Evolutionary conservation across 1,140 invertebrate species (phyloP).

Genomic region (Rhagoletis zephyria): DNA sequence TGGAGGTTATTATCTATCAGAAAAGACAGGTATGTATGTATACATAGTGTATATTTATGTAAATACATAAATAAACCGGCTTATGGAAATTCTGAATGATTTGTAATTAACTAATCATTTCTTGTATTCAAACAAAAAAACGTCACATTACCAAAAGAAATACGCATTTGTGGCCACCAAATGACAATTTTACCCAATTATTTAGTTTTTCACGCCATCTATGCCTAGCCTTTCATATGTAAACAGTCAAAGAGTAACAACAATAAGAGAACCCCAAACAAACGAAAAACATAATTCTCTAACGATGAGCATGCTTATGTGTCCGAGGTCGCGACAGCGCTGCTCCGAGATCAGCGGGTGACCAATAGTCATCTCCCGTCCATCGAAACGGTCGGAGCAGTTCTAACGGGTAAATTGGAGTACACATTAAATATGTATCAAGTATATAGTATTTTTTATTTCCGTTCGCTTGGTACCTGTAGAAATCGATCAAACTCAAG

Average conservation of each 20-base stretch:
- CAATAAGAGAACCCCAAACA: not conserved
- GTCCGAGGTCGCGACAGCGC: not conserved
- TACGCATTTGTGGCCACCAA: no score
- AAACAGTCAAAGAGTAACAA: not conserved
- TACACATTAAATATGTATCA: not conserved
- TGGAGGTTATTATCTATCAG: no score
- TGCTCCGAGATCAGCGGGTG: not conserved
- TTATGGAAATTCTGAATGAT: no score
- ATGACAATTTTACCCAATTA: not conserved
- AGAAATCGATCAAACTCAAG: not conserved
- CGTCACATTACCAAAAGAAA: no score
- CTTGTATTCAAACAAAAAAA: no score
- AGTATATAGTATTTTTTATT: constrained; percentile 3
- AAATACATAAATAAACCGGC: no score
- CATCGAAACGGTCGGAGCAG: constrained; percentile 14
- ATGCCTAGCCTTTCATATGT: not conserved
- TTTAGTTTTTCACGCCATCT: not conserved
- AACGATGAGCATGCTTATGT: not conserved
- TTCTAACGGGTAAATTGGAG: constrained; percentile 43
- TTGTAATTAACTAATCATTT: no score
- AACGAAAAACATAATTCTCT: not conserved
- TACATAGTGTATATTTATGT: no score
- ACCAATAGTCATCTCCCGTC: constrained; percentile 35
- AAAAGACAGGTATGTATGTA: no score
- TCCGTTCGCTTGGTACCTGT: not conserved